phyloP scores from a whole-genome alignment of 2,113 vertebrate species.

The Origma solitaria region DNA sequence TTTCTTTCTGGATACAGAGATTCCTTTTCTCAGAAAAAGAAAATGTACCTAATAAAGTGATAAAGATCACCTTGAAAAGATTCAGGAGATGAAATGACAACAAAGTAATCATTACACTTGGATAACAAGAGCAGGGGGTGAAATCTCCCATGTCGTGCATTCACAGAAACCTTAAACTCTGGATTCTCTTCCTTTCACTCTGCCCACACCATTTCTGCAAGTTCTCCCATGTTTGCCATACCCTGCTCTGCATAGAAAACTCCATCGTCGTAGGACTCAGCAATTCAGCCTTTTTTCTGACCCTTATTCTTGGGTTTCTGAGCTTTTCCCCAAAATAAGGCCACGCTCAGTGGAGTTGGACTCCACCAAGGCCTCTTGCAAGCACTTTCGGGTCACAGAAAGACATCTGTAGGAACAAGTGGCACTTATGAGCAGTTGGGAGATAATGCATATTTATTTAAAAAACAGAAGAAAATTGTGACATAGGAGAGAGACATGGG shows the following conservation, averaged over 20 bases:
- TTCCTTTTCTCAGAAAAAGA: neutral
- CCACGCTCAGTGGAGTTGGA: too few relatives aligned
- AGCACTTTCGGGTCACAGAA: neutral
- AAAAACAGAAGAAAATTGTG: neutral
- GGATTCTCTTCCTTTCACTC: neutral
- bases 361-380: neutral
- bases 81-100: neutral
- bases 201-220: neutral
- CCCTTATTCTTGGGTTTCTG: neutral
- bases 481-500: neutral
- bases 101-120: neutral
- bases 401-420: neutral
- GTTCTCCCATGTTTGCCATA: neutral
- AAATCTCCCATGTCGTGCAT: neutral
- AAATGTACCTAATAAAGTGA: neutral
- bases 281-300: neutral
- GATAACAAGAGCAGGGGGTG: neutral
- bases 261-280: neutral
- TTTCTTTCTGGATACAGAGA: neutral
- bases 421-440: neutral
- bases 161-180: neutral
- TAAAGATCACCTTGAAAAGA: neutral
- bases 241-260: neutral
- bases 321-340: neutral
- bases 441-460: neutral